Evolutionary conservation across 1,140 invertebrate species (phyloP).

Genomic region (Adelges cooleyi): DNA sequence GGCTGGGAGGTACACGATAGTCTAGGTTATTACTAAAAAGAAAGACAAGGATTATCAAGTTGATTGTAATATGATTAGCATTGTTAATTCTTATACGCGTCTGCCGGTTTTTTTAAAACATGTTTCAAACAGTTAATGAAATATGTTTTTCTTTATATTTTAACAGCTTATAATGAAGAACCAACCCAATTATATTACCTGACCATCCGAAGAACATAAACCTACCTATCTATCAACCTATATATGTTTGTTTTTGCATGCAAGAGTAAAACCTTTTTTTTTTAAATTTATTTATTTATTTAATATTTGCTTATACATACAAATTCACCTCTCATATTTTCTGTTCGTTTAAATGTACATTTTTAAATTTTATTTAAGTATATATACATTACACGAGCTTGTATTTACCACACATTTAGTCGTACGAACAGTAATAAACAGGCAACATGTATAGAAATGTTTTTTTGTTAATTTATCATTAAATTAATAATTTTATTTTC

Average conservation of each 20-base stretch:
- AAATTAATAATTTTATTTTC: conserved; percentile 26
- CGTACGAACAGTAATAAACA: conserved; percentile 10
- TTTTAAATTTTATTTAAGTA: too few species aligned
- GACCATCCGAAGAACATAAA: conserved; percentile 17
- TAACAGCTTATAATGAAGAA: conserved; percentile 27
- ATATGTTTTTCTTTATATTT: conserved; percentile 16
- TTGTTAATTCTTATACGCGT: too few species aligned
- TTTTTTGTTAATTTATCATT: conserved; percentile 28
- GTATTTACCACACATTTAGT: conserved; percentile 23
- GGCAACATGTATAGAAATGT: conserved; percentile 24
- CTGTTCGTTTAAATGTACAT: conserved; percentile 18
- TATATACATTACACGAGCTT: conserved; percentile 19
- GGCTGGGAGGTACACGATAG: too few species aligned
- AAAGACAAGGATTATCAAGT: too few species aligned
- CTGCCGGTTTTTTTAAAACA: not conserved
- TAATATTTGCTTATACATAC: conserved; percentile 28
- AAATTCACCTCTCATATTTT: conserved; percentile 27
- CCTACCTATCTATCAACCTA: conserved; percentile 7
- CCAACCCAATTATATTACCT: conserved; percentile 24
- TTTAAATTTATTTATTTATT: too few species aligned
- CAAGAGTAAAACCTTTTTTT: conserved; percentile 27
- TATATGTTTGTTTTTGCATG: conserved; percentile 22
- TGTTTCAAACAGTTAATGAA: conserved; percentile 17
- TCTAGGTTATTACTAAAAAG: too few species aligned
- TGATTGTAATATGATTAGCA: too few species aligned